Evolutionary conservation across 2,797 vertebrate species (phyloP).

Genomic region (Nasua narica): DNA sequence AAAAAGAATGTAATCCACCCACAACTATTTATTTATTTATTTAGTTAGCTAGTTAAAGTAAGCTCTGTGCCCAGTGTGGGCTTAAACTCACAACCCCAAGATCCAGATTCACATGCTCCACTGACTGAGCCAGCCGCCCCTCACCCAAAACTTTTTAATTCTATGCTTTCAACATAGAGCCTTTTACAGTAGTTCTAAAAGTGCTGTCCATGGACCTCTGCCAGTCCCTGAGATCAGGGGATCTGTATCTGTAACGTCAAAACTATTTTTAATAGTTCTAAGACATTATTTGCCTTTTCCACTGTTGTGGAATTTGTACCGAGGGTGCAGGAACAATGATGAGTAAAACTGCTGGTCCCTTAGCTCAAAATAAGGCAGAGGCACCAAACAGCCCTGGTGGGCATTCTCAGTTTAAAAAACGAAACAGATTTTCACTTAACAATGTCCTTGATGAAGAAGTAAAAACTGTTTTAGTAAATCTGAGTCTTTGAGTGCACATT

Average conservation of each 20-base stretch:
- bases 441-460: neutral
- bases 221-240: neutral
- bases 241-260: neutral
- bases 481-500: neutral
- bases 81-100: neutral
- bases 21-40: neutral
- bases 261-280: neutral
- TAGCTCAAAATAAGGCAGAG: neutral
- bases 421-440: neutral
- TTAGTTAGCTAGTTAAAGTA: neutral
- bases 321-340: neutral
- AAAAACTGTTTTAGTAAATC: neutral
- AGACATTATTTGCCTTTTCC: neutral
- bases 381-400: neutral
- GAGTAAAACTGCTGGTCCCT: neutral
- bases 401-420: neutral
- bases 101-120: neutral
- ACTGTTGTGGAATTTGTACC: neutral
- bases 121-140: neutral
- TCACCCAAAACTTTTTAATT: neutral
- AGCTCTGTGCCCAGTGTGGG: neutral
- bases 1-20: neutral
- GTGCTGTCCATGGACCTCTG: neutral
- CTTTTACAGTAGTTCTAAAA: neutral
- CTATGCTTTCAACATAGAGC: neutral